A percentile compares a stretch with the other conserved stretches of the same genome.
Conservation (phyloP, 2,113 vertebrate species). For the Suncus etruscus region DNA sequence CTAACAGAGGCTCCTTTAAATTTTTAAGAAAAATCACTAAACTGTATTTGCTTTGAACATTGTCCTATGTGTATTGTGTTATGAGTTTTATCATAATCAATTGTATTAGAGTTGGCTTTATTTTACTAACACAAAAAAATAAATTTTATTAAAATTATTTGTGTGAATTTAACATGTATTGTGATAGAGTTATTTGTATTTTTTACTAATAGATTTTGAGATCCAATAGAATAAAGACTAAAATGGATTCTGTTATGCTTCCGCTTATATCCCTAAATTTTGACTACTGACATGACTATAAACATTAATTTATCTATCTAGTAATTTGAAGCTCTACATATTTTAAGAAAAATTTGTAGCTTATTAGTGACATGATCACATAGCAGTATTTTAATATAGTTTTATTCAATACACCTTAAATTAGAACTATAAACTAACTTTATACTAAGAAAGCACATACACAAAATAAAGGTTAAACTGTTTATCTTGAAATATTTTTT, state of each 20-base stretch:
- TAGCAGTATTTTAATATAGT: slow-evolving; percentile 14
- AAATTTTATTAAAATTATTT: no score
- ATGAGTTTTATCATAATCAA: not conserved
- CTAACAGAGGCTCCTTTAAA: not conserved
- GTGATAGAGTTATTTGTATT: not conserved
- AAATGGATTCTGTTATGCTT: not conserved
- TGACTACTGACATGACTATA: not conserved
- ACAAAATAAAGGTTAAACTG: not conserved
- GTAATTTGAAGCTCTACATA: not conserved
- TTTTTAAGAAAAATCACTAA: not conserved
- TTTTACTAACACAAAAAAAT: no score
- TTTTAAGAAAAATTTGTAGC: slow-evolving; percentile 8
- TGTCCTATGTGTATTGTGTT: not conserved
- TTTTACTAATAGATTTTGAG: slow-evolving; percentile 30
- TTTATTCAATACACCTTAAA: not conserved
- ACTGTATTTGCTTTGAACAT: not conserved
- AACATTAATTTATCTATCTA: not conserved
- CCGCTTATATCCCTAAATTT: not conserved
- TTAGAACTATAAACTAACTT: not conserved
- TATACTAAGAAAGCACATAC: not conserved
- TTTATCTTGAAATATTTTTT: not conserved
- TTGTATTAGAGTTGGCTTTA: not conserved
- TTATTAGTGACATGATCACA: not conserved
- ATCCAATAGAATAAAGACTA: not conserved
- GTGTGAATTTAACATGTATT: not conserved